Conservation (phyloP, 64 coral and sea anemone genomes). For the Trachythela sp. region DNA sequence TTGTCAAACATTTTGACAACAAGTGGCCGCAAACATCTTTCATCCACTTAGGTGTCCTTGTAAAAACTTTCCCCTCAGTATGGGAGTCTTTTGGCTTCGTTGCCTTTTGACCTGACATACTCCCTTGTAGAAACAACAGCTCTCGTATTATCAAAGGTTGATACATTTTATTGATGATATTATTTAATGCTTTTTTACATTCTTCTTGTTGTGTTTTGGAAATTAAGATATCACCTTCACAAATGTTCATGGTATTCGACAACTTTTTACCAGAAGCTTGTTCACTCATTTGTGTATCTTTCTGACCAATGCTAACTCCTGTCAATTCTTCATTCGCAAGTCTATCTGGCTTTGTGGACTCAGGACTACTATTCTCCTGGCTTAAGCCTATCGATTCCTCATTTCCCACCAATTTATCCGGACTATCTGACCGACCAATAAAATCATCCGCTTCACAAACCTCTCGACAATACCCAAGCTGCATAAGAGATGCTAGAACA, state of each 20-base stretch:
- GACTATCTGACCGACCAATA: background rate
- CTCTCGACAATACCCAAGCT: constrained; percentile 32
- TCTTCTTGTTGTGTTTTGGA: constrained; percentile 50
- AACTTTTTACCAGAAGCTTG: background rate
- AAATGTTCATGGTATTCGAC: background rate
- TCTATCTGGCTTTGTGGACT: background rate
- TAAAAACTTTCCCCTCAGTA: background rate
- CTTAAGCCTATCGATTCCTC: background rate
- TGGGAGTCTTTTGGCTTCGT: background rate
- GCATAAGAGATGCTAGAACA: constrained; percentile 63
- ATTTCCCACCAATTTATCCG: background rate
- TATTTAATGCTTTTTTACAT: constrained; percentile 46
- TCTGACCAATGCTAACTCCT: background rate
- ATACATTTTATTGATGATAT: constrained; percentile 68
- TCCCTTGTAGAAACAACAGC: constrained; percentile 65
- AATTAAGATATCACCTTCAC: constrained; percentile 9
- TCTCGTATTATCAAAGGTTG: constrained; percentile 76
- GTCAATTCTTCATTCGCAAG: background rate
- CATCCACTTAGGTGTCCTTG: constrained; percentile 67
- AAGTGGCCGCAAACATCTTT: constrained; percentile 69
- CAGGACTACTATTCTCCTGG: background rate
- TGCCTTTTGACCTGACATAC: background rate
- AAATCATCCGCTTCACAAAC: background rate
- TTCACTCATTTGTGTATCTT: too few species aligned
- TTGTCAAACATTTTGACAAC: constrained; percentile 80